Conservation (phyloP, 2,113 vertebrate genomes). For the Gasterosteus aculeatus region DNA sequence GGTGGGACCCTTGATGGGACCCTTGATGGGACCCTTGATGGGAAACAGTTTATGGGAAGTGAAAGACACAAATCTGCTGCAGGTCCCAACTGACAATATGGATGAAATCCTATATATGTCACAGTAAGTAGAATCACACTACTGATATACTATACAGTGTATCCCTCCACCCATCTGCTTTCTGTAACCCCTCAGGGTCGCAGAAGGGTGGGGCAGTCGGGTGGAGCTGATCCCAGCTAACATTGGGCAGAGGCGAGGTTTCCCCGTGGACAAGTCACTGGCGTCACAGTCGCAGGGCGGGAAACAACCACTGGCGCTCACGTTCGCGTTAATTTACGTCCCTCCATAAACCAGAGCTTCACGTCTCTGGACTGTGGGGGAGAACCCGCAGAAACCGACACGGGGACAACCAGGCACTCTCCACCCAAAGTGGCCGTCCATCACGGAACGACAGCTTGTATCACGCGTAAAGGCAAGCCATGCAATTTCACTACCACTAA, state of each 20-base stretch:
- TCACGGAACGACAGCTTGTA: background rate
- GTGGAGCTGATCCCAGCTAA: background rate
- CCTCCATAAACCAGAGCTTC: background rate
- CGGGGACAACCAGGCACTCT: background rate
- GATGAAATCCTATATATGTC: background rate
- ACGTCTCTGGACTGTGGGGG: background rate
- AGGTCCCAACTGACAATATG: background rate
- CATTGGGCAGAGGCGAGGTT: background rate
- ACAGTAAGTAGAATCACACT: background rate
- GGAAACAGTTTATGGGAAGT: background rate
- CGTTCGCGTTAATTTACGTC: background rate
- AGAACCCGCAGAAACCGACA: background rate
- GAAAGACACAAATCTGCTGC: background rate
- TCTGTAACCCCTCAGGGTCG: background rate
- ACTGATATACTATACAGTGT: background rate
- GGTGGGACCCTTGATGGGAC: background rate
- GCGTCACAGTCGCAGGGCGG: background rate
- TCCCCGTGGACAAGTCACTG: background rate
- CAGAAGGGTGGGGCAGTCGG: too few relatives aligned
- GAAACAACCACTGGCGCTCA: background rate
- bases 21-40: background rate
- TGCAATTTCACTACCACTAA: slow-evolving; percentile 66
- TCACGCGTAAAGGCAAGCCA: background rate
- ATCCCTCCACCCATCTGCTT: background rate
- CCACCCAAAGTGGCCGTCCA: background rate